Conservation (phyloP, 2,113 vertebrate genomes). For the Pandion haliaetus region DNA sequence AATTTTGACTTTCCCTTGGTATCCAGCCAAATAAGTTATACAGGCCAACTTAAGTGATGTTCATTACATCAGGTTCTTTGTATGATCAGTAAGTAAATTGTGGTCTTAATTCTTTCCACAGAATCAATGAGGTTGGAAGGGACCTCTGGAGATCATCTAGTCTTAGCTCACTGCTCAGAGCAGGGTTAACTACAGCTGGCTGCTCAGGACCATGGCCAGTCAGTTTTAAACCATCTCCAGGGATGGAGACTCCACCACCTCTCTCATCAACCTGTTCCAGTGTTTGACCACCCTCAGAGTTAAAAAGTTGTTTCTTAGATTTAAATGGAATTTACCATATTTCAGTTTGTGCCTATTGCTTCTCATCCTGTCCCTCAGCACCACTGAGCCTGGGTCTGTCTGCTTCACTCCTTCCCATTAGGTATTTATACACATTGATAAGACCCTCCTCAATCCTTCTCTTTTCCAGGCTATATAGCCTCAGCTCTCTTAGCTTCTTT, state of each 20-base stretch:
- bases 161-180: background rate
- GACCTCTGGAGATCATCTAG: background rate
- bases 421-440: background rate
- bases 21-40: background rate
- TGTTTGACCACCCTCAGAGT: background rate
- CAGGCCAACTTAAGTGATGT: background rate
- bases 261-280: background rate
- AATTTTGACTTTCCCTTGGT: background rate
- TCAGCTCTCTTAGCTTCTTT: background rate
- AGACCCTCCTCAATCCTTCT: fast-evolving
- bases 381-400: background rate
- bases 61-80: background rate
- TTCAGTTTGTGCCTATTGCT: background rate
- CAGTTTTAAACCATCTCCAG: background rate
- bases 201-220: background rate
- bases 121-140: background rate
- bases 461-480: background rate
- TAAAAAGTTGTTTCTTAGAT: background rate
- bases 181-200: background rate
- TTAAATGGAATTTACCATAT: background rate
- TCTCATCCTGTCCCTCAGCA: background rate
- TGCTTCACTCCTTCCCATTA: background rate
- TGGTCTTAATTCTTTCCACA: background rate
- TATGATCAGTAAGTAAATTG: background rate
- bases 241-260: background rate